These are phyloP conservation scores for Trachelus tabidus DNA, from an alignment of 2,888 invertebrate species.

Conservation along the genomic window DNA sequence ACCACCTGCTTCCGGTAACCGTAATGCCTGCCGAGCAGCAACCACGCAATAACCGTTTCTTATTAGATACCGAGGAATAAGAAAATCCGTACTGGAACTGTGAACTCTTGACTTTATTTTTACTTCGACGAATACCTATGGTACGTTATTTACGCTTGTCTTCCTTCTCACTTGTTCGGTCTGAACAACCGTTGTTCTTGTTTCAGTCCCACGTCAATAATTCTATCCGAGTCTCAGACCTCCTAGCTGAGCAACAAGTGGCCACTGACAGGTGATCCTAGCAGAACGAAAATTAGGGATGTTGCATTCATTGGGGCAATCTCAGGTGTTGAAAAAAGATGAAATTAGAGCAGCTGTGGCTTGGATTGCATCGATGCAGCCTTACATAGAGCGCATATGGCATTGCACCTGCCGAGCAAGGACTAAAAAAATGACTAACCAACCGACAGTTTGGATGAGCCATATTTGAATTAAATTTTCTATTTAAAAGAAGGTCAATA, in stretches of 20 bases:
- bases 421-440: background rate
- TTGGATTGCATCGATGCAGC: background rate
- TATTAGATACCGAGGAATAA: background rate
- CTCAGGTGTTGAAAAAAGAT: background rate
- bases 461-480: background rate
- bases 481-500: background rate
- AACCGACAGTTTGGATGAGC: background rate
- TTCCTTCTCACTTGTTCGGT: background rate
- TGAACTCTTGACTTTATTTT: background rate
- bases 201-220: background rate
- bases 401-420: background rate
- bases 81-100: background rate
- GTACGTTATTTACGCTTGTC: background rate
- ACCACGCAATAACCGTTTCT: background rate
- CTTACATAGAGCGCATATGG: background rate
- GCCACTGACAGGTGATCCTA: background rate
- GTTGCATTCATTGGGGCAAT: background rate
- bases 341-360: background rate
- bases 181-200: background rate
- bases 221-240: background rate
- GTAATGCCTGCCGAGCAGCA: background rate
- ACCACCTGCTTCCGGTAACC: slow-evolving; percentile 59
- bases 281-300: background rate
- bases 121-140: background rate
- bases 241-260: background rate